phyloP scores from a whole-genome alignment of 2,113 vertebrate genomes.

The Drymodes brunneopygia region DNA sequence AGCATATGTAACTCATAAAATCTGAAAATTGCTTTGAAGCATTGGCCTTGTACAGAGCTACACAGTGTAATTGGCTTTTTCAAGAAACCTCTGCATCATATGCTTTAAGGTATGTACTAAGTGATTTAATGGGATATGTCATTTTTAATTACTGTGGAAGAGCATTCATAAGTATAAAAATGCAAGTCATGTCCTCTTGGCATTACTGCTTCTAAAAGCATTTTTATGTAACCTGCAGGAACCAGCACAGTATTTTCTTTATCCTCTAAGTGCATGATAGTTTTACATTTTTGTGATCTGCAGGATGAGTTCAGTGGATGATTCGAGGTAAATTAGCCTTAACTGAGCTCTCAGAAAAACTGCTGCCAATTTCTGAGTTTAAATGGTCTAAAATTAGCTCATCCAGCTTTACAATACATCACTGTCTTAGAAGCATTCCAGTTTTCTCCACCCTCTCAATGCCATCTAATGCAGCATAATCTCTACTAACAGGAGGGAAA shows the following conservation, averaged over 20 bases:
- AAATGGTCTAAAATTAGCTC: conserved; percentile 41
- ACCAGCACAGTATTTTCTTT: background rate
- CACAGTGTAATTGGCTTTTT: conserved; percentile 14
- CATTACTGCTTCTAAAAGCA: background rate
- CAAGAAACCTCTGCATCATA: conserved; percentile 2
- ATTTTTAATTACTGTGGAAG: conserved; percentile 45
- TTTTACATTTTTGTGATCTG: background rate
- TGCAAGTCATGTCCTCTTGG: conserved; percentile 24
- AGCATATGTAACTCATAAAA: conserved; percentile 8
- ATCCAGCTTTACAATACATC: background rate
- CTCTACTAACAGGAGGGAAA: background rate
- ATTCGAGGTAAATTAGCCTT: conserved; percentile 27
- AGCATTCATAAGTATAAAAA: conserved; percentile 5
- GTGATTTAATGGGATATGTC: conserved; percentile 39
- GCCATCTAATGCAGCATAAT: background rate
- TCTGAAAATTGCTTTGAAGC: conserved; percentile 18
- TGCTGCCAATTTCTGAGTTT: conserved; percentile 30
- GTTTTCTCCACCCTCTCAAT: conserved; percentile 8
- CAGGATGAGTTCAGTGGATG: background rate
- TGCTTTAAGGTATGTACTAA: conserved; percentile 36
- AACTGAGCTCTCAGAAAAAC: conserved; percentile 43
- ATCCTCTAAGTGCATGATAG: background rate
- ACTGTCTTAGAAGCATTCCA: background rate
- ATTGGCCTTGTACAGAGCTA: background rate
- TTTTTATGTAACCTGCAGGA: conserved; percentile 46